phyloP scores from a whole-genome alignment of 2,888 invertebrate genomes.

The Thelaira solivaga region DNA sequence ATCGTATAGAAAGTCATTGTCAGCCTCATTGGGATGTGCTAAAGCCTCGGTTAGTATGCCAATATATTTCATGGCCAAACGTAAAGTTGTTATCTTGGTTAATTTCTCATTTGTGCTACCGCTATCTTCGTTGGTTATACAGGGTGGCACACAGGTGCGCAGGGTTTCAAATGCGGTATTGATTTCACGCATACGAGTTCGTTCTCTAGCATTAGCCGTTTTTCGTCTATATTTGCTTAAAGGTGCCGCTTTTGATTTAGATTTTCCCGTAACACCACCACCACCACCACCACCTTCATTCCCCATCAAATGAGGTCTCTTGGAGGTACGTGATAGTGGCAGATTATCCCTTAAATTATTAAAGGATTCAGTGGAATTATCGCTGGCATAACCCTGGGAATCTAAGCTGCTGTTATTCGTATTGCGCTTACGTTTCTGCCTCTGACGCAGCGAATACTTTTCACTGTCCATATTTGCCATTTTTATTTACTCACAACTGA shows the following conservation, averaged over 20 bases:
- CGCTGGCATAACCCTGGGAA: conserved; percentile 54
- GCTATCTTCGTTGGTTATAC: conserved; percentile 72
- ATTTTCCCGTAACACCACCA: conserved; percentile 35
- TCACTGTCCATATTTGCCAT: conserved; percentile 71
- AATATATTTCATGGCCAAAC: conserved; percentile 93
- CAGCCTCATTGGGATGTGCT: conserved; percentile 74
- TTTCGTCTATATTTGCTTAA: conserved; percentile 93
- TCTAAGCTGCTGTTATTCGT: conserved; percentile 72
- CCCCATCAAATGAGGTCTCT: not conserved
- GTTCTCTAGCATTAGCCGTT: conserved; percentile 92
- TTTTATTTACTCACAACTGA: not conserved
- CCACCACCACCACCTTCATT: conserved; percentile 28
- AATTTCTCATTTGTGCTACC: conserved; percentile 84
- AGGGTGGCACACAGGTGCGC: conserved; percentile 84
- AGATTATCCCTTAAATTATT: conserved; percentile 6
- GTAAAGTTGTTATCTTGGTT: conserved; percentile 92
- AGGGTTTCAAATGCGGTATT: conserved; percentile 92
- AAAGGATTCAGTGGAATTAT: conserved; percentile 41
- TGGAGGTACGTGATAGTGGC: conserved; percentile 3
- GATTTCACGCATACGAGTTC: conserved; percentile 92
- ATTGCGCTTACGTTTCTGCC: conserved; percentile 78
- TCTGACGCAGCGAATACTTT: conserved; percentile 83
- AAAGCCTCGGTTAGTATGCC: conserved; percentile 84
- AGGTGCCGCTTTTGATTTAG: conserved; percentile 82
- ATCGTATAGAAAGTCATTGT: conserved; percentile 64